Base-by-base conservation (phyloP, 2,113 vertebrate genomes). In the Clupea harengus region DNA sequence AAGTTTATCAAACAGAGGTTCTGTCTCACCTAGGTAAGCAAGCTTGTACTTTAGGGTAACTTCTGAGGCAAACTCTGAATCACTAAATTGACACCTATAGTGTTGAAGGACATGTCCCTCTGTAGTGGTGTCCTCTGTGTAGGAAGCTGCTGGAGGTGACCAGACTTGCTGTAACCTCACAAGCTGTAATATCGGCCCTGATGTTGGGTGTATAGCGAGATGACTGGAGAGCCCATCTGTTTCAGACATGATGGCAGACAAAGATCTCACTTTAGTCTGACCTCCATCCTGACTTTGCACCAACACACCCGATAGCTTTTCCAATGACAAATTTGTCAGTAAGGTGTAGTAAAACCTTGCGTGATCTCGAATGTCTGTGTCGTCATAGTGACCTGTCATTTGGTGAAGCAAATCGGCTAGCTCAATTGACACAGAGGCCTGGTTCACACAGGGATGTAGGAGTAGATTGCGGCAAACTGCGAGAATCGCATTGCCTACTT, bases 301-400 rank as follows among this genome's bases (percentile, higher is more conserved):
- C 45, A 96, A 82, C 22, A 96, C 89, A 0, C 90, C 89, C 0
- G 91, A 90, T 67, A 97, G 92, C 90, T 97, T 98, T 83, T 97
- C 95, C 22, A 81, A 81, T 0, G 96, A 95, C 49, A 97, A 92
- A 0, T 96, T 96, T 50, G 95, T 95, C 72, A 97, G 94, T n/a
- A 98, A 92, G 4, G 94, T 90, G 89, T 97, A 97, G 91, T 98
- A 98, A 18, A 98, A 95, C 11, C 96, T 95, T 10, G 96, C 96
- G 0, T 94, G 96, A 87, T 97, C 97, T 80, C 93, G 95, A 46
- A 96, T 92, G n/a, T 97, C 97, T 0, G 94, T 93, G 90, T 97
- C 95, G 0, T 93, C 93, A 3, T 96, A 95, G 86, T 83, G 83
- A 45, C 90, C 83, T 78, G 93, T 86, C 45, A 97, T 89, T 4